These are phyloP conservation scores for Saguinus imperator DNA, from an alignment of 2,113 vertebrate genomes.

Conservation along the genomic window DNA sequence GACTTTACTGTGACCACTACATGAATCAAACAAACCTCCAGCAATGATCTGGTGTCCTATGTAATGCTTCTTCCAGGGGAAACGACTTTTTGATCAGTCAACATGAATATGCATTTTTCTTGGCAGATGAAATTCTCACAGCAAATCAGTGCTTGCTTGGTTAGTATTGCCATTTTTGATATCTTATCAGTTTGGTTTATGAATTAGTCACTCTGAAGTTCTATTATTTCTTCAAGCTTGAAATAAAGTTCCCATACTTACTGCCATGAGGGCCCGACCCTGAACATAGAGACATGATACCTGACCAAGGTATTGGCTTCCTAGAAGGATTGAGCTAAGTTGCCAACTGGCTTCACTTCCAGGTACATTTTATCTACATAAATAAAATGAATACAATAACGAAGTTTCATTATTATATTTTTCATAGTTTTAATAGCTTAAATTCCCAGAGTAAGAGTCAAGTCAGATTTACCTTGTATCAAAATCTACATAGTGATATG, in stretches of 20 bases:
- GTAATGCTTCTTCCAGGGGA: neutral
- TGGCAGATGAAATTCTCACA: neutral
- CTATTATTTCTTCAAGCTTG: neutral
- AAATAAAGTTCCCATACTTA: neutral
- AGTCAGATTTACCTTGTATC: neutral
- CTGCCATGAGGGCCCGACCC: neutral
- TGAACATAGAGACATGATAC: neutral
- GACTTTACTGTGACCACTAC: neutral
- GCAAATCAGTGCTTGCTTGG: neutral
- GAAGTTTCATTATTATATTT: neutral
- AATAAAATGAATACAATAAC: neutral
- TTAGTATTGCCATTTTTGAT: neutral
- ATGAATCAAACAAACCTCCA: neutral
- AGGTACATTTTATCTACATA: neutral
- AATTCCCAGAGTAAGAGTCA: slow-evolving; percentile 16
- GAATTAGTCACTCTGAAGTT: neutral
- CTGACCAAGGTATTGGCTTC: neutral
- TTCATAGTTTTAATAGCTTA: neutral
- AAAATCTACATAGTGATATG: neutral
- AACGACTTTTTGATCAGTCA: neutral
- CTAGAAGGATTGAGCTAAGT: neutral
- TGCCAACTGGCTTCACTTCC: neutral
- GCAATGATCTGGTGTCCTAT: neutral
- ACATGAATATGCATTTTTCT: neutral
- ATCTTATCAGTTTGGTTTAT: neutral